These are phyloP conservation scores for Pseudochaenichthys georgianus DNA, from an alignment of 2,797 vertebrate species.

Conservation along the genomic window DNA sequence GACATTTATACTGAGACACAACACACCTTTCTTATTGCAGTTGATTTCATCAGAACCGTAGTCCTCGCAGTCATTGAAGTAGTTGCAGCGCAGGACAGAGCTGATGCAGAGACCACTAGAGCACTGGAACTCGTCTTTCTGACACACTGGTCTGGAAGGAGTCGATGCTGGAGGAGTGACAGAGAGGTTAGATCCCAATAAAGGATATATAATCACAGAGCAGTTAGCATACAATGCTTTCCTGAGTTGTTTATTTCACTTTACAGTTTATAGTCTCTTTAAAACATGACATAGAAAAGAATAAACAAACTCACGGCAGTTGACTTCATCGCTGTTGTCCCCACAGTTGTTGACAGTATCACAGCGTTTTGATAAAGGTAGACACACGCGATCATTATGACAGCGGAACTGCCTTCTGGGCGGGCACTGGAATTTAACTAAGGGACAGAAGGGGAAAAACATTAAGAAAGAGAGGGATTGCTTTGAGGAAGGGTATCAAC, in stretches of 20 bases:
- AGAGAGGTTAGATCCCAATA: background rate
- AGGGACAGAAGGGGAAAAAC: constrained; percentile 8
- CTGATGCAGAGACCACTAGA: constrained; percentile 90
- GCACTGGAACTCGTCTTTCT: constrained; percentile 93
- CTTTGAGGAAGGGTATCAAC: background rate
- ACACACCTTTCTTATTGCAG: constrained; percentile 90
- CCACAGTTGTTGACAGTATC: constrained; percentile 94
- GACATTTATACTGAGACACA: background rate
- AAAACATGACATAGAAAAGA: background rate
- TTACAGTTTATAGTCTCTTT: background rate
- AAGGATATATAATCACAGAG: background rate
- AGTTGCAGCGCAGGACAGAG: constrained; percentile 90
- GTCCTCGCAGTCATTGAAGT: constrained; percentile 96
- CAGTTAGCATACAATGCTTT: background rate
- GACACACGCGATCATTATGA: constrained; percentile 93
- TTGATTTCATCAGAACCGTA: constrained; percentile 89
- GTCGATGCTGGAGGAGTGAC: constrained; percentile 62
- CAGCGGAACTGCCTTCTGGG: constrained; percentile 94
- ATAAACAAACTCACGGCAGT: constrained; percentile 89
- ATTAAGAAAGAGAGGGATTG: background rate
- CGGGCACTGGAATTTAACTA: constrained; percentile 92
- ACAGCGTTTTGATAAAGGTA: constrained; percentile 90
- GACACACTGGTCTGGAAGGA: constrained; percentile 77
- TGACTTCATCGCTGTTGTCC: constrained; percentile 92
- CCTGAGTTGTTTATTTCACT: background rate